phyloP scores from a whole-genome alignment of 2,113 vertebrate species.

The Buteo buteo region DNA sequence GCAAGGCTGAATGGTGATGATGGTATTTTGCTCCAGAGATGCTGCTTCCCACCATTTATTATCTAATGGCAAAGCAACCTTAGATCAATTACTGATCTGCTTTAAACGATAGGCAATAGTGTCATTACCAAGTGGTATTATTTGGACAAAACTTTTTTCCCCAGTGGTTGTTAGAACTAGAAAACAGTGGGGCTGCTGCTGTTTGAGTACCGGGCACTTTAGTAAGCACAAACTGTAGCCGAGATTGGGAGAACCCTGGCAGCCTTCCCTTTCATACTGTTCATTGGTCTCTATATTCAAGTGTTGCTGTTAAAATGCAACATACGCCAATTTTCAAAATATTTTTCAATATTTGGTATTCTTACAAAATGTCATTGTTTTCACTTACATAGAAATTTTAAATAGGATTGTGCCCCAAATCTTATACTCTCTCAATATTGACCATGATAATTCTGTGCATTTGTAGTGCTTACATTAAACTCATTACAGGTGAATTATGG shows the following conservation, averaged over 20 bases:
- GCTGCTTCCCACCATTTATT: neutral
- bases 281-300: neutral
- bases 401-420: neutral
- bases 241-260: rapidly evolving
- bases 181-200: neutral
- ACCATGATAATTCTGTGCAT: neutral
- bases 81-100: neutral
- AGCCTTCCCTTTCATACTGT: neutral
- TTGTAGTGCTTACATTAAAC: neutral
- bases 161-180: neutral
- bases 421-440: neutral
- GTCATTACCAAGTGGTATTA: neutral
- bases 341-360: neutral
- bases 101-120: neutral
- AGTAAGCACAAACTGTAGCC: neutral
- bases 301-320: neutral
- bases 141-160: neutral
- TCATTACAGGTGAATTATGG: neutral
- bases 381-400: neutral
- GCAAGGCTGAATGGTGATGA: neutral
- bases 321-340: neutral
- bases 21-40: neutral
- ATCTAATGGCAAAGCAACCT: neutral
- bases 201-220: neutral
- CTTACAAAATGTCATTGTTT: neutral